Conservation (phyloP, 2,113 vertebrate genomes). For the Thalassoma bifasciatum region DNA sequence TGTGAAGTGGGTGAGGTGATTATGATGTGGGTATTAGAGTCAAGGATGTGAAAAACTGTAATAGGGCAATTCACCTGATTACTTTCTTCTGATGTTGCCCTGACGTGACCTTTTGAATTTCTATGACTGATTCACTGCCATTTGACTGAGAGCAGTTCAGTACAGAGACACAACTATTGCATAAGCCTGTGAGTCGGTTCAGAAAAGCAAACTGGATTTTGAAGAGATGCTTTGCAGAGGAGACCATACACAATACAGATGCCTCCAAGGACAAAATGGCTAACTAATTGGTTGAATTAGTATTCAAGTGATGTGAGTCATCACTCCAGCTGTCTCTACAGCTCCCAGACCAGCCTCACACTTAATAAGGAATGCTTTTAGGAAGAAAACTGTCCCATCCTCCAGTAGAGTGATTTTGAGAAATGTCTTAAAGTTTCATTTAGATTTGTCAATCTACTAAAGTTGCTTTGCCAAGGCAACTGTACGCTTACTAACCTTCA, state of each 20-base stretch:
- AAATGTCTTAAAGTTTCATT: too few species aligned
- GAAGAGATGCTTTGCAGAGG: background rate
- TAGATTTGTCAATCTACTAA: too few species aligned
- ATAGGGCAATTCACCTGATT: conserved; percentile 9
- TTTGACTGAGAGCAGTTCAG: background rate
- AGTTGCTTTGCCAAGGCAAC: too few species aligned
- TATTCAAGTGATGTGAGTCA: conserved; percentile 5
- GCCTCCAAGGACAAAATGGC: background rate
- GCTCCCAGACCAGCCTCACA: background rate
- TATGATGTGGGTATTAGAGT: conserved; percentile 9
- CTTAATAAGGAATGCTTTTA: background rate
- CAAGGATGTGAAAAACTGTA: background rate
- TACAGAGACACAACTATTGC: background rate
- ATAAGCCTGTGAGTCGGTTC: background rate
- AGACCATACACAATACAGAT: background rate
- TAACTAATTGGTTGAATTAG: background rate
- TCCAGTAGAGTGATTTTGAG: too few species aligned
- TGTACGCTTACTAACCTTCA: too few species aligned
- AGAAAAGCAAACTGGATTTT: background rate
- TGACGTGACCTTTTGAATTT: background rate
- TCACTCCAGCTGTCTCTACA: background rate
- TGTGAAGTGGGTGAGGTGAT: conserved; percentile 36
- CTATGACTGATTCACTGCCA: background rate
- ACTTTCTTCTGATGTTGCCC: background rate
- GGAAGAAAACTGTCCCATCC: background rate